Conservation (phyloP, 1,140 invertebrate genomes). For the Neelides sp. region DNA sequence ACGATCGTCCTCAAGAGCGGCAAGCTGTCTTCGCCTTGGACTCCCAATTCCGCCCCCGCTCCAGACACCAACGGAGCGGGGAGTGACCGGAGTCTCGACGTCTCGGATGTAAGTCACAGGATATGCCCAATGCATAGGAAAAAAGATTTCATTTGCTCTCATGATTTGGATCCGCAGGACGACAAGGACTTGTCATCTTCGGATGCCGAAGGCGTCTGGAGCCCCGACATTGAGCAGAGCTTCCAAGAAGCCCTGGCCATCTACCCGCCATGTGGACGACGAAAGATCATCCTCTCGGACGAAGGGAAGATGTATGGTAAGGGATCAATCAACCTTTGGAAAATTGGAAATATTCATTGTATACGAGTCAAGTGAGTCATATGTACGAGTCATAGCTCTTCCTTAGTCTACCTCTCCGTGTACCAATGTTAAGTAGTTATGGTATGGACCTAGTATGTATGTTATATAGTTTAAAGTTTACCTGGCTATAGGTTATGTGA, state of each 20-base stretch:
- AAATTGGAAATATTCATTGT: no score
- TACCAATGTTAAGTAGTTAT: no score
- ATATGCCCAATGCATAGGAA: neutral
- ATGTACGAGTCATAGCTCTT: no score
- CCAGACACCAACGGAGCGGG: conserved; percentile 41
- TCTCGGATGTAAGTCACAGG: conserved; percentile 46
- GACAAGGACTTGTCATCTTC: conserved; percentile 77
- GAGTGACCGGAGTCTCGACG: conserved; percentile 66
- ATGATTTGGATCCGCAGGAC: no score
- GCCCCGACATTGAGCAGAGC: conserved; percentile 98
- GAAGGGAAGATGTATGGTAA: conserved; percentile 99
- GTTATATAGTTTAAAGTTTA: no score
- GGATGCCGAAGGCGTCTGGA: conserved; percentile 99
- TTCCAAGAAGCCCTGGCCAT: conserved; percentile 99
- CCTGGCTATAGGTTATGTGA: no score
- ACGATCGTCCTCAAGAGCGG: conserved; percentile 41
- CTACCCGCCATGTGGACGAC: conserved; percentile 95
- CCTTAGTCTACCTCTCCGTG: no score
- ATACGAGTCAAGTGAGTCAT: no score
- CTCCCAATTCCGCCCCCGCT: conserved; percentile 55
- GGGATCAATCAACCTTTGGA: conserved; percentile 37
- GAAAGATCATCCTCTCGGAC: conserved; percentile 99
- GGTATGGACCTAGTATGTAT: no score
- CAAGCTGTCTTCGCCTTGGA: conserved; percentile 78
- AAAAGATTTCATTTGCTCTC: no score